These are phyloP conservation scores for Augochlorella aurata DNA, from an alignment of 2,888 invertebrate species.

Conservation along the genomic window DNA sequence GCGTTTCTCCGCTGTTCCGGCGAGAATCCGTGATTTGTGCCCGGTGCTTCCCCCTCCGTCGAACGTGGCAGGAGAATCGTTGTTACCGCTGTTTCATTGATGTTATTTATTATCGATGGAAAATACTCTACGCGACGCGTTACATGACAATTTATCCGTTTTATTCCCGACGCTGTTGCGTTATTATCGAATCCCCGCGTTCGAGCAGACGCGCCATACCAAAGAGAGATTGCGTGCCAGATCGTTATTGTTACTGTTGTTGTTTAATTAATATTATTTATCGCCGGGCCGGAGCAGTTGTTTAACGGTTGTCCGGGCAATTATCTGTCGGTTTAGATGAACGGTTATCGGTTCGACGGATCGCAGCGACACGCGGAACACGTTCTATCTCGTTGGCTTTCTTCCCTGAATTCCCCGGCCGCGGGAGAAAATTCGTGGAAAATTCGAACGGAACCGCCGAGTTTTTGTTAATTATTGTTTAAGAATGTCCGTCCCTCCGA, in stretches of 20 bases:
- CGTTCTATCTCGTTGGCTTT: background rate
- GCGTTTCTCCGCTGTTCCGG: background rate
- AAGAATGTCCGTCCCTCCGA: background rate
- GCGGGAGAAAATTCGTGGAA: background rate
- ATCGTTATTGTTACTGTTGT: constrained; percentile 27
- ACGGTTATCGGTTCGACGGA: background rate
- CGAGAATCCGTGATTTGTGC: constrained; percentile 7
- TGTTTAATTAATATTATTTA: constrained; percentile 33
- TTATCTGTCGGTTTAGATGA: background rate
- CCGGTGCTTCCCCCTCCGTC: background rate
- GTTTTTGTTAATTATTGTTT: background rate
- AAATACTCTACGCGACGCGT: background rate
- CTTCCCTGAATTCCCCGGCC: background rate
- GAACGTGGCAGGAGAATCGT: constrained; percentile 8
- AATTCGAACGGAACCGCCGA: background rate
- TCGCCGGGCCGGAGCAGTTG: constrained; percentile 23
- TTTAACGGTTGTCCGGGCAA: constrained; percentile 7
- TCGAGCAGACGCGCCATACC: background rate
- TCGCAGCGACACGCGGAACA: background rate
- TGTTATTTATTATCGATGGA: constrained; percentile 8
- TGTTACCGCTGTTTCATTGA: constrained; percentile 5
- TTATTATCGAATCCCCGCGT: background rate
- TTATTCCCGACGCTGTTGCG: background rate
- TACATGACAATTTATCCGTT: constrained; percentile 3
- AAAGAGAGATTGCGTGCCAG: constrained; percentile 13